phyloP scores from a whole-genome alignment of 2,113 vertebrate genomes.

The Embiotoca jacksoni region DNA sequence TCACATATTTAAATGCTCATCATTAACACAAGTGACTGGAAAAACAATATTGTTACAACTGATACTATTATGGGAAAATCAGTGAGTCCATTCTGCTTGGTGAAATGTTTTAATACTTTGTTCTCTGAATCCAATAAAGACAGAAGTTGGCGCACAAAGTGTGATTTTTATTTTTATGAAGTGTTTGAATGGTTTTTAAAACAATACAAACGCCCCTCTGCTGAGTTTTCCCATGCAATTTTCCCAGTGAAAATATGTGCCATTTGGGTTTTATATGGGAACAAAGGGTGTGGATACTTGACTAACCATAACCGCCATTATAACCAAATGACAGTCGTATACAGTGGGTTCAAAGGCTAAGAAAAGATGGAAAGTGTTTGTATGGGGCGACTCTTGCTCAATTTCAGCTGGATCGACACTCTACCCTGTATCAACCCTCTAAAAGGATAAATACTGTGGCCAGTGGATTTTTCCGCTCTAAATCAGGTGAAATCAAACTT shows the following conservation, averaged over 20 bases:
- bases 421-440: too few relatives aligned
- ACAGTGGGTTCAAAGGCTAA: background rate
- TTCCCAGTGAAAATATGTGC: too few relatives aligned
- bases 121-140: too few relatives aligned
- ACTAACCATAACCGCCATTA: background rate
- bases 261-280: background rate
- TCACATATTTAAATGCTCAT: background rate
- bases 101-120: background rate
- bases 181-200: too few relatives aligned
- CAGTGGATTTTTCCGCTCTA: background rate
- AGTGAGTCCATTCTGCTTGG: background rate
- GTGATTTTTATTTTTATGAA: too few relatives aligned
- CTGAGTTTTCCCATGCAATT: conserved; percentile 8
- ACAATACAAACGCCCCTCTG: background rate
- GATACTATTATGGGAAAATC: background rate
- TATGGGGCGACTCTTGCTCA: too few relatives aligned
- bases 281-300: background rate
- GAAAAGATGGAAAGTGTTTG: background rate
- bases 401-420: too few relatives aligned
- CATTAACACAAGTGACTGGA: background rate
- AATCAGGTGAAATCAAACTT: background rate
- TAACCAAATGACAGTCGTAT: background rate
- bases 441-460: too few relatives aligned
- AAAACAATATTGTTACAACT: background rate
- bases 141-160: too few relatives aligned